Conservation (phyloP, 2,113 vertebrate species). For the Pangasianodon gigas region DNA sequence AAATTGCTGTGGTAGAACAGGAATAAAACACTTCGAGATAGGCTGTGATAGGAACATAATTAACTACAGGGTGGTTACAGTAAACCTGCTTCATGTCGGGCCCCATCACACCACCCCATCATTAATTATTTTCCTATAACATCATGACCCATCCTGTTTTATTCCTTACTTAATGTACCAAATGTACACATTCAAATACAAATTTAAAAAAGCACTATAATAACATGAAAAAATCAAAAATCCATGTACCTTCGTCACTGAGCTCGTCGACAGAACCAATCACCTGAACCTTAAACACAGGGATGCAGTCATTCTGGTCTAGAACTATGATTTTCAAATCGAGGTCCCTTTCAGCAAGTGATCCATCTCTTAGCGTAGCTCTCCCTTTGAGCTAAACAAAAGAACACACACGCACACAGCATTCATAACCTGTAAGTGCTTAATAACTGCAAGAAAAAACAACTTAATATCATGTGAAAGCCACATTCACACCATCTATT, state of each 20-base stretch:
- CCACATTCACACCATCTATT: not conserved
- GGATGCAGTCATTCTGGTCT: conserved; percentile 68
- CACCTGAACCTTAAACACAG: conserved; percentile 56
- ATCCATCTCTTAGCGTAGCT: conserved; percentile 48
- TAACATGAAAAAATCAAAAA: not conserved
- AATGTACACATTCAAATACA: not conserved
- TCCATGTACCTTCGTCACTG: conserved; percentile 57
- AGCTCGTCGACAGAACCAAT: conserved; percentile 63
- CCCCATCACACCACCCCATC: not conserved
- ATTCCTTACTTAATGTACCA: not conserved
- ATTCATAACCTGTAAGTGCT: not conserved
- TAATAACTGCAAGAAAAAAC: not conserved
- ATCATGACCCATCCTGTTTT: not conserved
- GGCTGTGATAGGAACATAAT: not conserved
- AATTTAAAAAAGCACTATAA: not conserved
- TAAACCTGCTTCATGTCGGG: not conserved
- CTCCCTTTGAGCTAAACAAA: conserved; percentile 66
- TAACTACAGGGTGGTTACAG: not conserved
- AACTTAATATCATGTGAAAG: not conserved
- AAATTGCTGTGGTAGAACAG: not conserved
- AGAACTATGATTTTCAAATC: conserved; percentile 60
- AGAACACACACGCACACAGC: conserved; percentile 7
- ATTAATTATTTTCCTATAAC: not conserved
- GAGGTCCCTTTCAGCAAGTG: conserved; percentile 59
- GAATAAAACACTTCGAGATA: too few relatives aligned